Conservation (phyloP, 2,113 vertebrate species). For the Eretmochelys imbricata region DNA sequence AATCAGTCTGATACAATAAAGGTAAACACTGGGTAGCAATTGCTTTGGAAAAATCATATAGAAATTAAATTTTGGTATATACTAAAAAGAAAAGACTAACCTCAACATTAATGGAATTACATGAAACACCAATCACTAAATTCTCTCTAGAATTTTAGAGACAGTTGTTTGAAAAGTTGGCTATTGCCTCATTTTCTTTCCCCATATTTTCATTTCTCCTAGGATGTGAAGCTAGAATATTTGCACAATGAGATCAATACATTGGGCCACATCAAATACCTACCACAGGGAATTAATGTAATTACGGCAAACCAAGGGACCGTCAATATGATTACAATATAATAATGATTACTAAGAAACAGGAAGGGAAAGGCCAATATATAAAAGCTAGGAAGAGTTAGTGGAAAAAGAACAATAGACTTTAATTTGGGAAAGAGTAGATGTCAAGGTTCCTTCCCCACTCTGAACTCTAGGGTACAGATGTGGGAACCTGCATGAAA, state of each 20-base stretch:
- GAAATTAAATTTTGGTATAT: constrained; percentile 2
- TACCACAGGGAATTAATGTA: neutral
- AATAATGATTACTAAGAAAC: neutral
- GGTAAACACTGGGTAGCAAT: neutral
- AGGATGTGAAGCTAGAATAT: neutral
- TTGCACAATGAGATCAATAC: neutral
- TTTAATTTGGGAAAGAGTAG: neutral
- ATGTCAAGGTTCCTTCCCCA: too few relatives aligned
- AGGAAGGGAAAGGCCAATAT: neutral
- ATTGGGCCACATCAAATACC: neutral
- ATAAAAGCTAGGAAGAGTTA: neutral
- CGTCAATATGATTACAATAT: neutral
- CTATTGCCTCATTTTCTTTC: neutral
- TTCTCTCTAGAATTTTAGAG: neutral
- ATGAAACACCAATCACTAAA: neutral
- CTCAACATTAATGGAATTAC: neutral
- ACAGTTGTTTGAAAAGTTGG: neutral
- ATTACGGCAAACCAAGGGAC: neutral
- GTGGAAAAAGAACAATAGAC: neutral
- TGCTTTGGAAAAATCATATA: neutral
- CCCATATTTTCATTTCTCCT: neutral
- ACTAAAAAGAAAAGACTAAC: constrained; percentile 12
- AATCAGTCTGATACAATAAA: neutral
- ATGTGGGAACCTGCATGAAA: too few relatives aligned
- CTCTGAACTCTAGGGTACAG: too few relatives aligned